Conservation (phyloP, 2,113 vertebrate species). For the Hydrochoerus hydrochaeris region DNA sequence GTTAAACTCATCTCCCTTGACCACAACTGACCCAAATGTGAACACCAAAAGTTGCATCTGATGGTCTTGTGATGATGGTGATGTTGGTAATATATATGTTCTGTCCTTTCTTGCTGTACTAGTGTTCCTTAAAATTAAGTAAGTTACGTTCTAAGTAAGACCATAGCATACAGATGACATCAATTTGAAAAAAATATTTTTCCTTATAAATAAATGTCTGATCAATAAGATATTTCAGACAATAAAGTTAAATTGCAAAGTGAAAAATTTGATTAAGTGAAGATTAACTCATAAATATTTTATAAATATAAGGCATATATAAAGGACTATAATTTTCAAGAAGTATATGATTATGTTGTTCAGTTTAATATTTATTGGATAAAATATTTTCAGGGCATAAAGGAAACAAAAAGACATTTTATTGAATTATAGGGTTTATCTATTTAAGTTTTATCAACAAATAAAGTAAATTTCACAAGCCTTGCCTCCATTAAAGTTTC, state of each 20-base stretch:
- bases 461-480: not conserved
- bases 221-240: not conserved
- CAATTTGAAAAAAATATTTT: not conserved
- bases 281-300: not conserved
- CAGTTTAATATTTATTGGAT: not conserved
- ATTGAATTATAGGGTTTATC: not conserved
- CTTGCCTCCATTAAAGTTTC: not conserved
- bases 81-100: fast-evolving
- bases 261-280: not conserved
- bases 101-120: not conserved
- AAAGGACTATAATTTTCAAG: not conserved
- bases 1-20: not conserved
- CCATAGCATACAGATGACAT: fast-evolving
- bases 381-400: not conserved
- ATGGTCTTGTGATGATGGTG: too few species aligned
- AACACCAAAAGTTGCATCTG: not conserved
- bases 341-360: not conserved
- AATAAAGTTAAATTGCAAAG: not conserved
- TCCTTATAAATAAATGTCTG: not conserved
- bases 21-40: not conserved
- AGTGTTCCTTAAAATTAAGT: not conserved
- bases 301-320: not conserved
- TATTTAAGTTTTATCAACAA: slow-evolving; percentile 26
- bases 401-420: not conserved
- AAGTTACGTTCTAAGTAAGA: not conserved